Percentiles rank a stretch among this genome's conserved stretches.
phyloP scores from a whole-genome alignment of 2,888 invertebrate species.

The Agonopterix alstromeriana region DNA sequence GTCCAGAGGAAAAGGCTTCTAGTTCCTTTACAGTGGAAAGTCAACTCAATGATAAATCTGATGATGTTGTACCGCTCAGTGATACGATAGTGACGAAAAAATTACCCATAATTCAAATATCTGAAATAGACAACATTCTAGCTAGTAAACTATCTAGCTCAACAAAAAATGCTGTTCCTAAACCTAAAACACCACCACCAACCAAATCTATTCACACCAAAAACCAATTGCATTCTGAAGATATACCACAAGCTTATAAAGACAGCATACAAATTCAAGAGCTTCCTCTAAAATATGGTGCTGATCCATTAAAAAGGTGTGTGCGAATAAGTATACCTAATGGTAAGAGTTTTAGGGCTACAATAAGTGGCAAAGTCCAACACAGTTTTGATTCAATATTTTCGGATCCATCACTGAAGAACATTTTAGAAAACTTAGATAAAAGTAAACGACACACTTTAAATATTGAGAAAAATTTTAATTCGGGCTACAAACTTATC shows the following conservation, averaged over 20 bases:
- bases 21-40: too few relatives aligned
- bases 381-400: slow-evolving; percentile 42
- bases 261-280: slow-evolving; percentile 35
- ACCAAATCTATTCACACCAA: too few relatives aligned
- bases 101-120: too few relatives aligned
- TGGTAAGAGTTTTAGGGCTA: slow-evolving; percentile 49
- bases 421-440: slow-evolving; percentile 29
- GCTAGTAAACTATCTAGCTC: too few relatives aligned
- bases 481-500: slow-evolving; percentile 15
- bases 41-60: too few relatives aligned
- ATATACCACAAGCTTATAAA: slow-evolving; percentile 17
- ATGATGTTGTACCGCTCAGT: too few relatives aligned
- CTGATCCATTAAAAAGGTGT: slow-evolving; percentile 28
- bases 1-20: too few relatives aligned
- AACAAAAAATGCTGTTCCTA: too few relatives aligned
- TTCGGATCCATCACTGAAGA: slow-evolving; percentile 36
- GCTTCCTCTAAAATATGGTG: slow-evolving; percentile 20
- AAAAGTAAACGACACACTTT: slow-evolving; percentile 36
- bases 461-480: slow-evolving; percentile 40
- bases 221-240: not conserved
- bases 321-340: slow-evolving; percentile 46
- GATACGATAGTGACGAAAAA: too few relatives aligned
- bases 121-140: too few relatives aligned
- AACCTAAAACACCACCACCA: too few relatives aligned
- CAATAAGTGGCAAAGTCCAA: slow-evolving; percentile 39